phyloP scores from a whole-genome alignment of 2,113 vertebrate genomes.

The Mormyrus lacerda region DNA sequence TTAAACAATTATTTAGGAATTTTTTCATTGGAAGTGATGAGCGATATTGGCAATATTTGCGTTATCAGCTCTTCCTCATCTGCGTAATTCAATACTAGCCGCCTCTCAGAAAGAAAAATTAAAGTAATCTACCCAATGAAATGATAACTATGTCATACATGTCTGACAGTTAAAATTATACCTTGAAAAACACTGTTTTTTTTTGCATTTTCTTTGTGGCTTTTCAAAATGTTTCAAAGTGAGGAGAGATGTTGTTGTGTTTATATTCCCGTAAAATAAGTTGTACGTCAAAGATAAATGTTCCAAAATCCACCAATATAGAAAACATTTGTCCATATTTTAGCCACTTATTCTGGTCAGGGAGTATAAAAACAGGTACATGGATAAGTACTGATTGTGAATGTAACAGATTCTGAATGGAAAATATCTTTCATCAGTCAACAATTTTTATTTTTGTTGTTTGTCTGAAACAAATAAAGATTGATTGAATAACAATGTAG shows the following conservation, averaged over 20 bases:
- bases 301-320: neutral
- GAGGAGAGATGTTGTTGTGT: neutral
- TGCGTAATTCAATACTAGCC: constrained; percentile 56
- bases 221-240: neutral
- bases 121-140: constrained; percentile 69
- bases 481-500: no score
- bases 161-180: constrained; percentile 64
- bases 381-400: neutral
- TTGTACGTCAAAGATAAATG: neutral
- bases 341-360: neutral
- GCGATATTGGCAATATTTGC: constrained; percentile 66
- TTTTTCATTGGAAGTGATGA: constrained; percentile 78
- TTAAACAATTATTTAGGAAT: constrained; percentile 76
- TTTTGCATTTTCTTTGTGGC: neutral
- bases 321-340: neutral
- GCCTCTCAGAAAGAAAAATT: constrained; percentile 56
- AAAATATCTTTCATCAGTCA: neutral
- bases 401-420: neutral
- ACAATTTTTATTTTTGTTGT: no score
- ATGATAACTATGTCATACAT: constrained; percentile 58
- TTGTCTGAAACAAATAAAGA: no score
- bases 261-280: neutral
- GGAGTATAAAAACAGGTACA: neutral
- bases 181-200: constrained; percentile 28
- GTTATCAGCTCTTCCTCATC: constrained; percentile 72